Percentiles rank a stretch among this genome's conserved stretches.
Evolutionary conservation across 2,113 vertebrate species (phyloP).

Genomic region (Harpagus bidentatus): DNA sequence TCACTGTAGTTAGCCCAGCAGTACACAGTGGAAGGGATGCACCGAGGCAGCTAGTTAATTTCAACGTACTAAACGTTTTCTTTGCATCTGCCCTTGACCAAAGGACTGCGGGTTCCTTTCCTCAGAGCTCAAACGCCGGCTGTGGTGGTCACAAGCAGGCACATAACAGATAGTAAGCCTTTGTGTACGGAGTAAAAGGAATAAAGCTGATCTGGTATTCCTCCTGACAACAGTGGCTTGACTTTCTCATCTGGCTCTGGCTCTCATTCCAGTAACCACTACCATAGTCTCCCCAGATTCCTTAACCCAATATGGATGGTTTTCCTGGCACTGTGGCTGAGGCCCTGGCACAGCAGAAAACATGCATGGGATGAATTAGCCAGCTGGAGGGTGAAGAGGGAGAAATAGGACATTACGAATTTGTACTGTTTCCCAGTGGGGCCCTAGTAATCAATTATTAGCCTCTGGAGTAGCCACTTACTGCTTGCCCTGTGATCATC

Average conservation of each 20-base stretch:
- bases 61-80: neutral
- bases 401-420: neutral
- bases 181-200: neutral
- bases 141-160: neutral
- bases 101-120: neutral
- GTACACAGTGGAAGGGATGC: neutral
- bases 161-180: neutral
- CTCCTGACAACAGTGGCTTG: neutral
- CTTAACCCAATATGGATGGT: neutral
- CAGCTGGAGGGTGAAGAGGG: neutral
- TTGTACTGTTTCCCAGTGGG: neutral
- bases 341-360: neutral
- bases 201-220: neutral
- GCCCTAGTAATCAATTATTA: conserved; percentile 6
- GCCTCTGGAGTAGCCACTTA: neutral
- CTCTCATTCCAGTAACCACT: neutral
- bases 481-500: conserved; percentile 27
- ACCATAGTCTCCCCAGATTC: neutral
- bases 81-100: neutral
- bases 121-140: neutral
- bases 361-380: neutral
- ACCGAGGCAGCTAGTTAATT: neutral
- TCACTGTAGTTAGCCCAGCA: neutral
- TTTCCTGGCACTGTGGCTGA: neutral
- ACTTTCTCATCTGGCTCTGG: neutral